Base-by-base conservation (phyloP, 2,113 vertebrate genomes). In the Myxocyprinus asiaticus region DNA sequence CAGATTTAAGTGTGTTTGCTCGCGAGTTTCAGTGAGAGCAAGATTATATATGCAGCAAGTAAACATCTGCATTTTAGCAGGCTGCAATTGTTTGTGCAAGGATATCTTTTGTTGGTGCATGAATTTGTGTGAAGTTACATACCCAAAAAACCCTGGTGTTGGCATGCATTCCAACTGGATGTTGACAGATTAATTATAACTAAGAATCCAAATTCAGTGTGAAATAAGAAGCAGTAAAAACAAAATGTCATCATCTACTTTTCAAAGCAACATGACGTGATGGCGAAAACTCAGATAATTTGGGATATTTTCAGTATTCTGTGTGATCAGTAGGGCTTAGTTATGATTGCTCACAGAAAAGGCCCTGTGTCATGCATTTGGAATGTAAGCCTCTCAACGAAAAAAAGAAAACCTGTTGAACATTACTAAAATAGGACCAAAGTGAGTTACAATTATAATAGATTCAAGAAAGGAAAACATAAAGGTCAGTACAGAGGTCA, bases 1-100 rank as follows among this genome's bases (percentile, higher is more conserved):
- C 72, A 42, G 55, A 73, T 62, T 47, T 0, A 58, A 71, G n/a
- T 8, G 6, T 74, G 72, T 63, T 74, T 74, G 45, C 71, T 42
- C 9, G 10, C 1, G 6, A 62, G 71, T 50, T 74, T 63, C 58
- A 50, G 14, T 62, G 58, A 63, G 10, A 50, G 58, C 9, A 11
- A 0, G 0, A 12, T 14, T 50, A 50, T 74, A n/a, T 74, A 50
- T 45, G 63, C 11, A 22, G 44, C 10, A 50, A 62, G 45, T 50
- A 15, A 50, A 17, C 71, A 48, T 17, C 53, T 71, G 45, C 45
- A 6, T 22, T 33, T 33, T 33, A 33, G 15, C 66, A 7, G 47
- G 9, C 1, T 22, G 33, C 14, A n/a, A 7, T 56, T 4, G 55
- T 45, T 12, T 12, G 12, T 55, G 11, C 53, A 14, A 7, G n/a